Percentiles rank a stretch among this genome's conserved stretches.
Conservation (phyloP, 2,113 vertebrate species). For the Cavia aperea region DNA sequence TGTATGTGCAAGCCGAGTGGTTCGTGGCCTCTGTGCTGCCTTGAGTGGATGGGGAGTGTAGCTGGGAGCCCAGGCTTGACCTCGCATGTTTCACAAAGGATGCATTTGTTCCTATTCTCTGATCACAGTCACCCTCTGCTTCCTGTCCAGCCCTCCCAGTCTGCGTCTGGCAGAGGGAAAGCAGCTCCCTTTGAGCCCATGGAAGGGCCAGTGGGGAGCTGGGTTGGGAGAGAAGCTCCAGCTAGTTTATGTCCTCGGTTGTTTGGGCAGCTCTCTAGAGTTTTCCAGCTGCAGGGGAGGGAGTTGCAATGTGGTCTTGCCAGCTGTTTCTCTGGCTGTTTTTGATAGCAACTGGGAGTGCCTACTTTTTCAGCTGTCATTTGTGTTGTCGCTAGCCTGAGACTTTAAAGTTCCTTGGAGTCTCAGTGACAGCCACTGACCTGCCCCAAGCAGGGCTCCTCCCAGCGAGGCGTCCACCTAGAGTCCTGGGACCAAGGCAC, state of each 20-base stretch:
- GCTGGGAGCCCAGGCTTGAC: conserved; percentile 33
- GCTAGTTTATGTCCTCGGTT: background rate
- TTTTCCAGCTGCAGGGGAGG: background rate
- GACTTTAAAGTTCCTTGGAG: background rate
- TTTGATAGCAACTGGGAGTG: background rate
- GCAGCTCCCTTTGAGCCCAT: conserved; percentile 16
- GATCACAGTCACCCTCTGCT: conserved; percentile 36
- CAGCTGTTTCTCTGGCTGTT: background rate
- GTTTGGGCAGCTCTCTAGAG: background rate
- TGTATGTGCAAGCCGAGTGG: background rate
- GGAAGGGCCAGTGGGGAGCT: background rate
- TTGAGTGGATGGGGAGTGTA: background rate
- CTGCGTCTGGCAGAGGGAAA: conserved; percentile 16
- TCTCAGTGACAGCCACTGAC: background rate
- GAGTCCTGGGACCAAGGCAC: background rate
- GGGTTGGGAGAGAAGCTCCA: background rate
- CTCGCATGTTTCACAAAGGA: conserved; percentile 64
- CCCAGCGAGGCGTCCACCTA: background rate
- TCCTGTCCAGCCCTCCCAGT: conserved; percentile 14
- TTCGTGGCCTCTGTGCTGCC: background rate
- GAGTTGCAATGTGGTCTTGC: background rate
- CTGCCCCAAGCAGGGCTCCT: too few species aligned
- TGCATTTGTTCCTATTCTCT: conserved; percentile 61
- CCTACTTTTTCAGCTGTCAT: background rate
- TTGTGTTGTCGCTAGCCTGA: background rate